Percentiles rank a stretch among this genome's conserved stretches.
phyloP scores from a whole-genome alignment of 2,888 invertebrate species.

The Himalopsyche japonica region DNA sequence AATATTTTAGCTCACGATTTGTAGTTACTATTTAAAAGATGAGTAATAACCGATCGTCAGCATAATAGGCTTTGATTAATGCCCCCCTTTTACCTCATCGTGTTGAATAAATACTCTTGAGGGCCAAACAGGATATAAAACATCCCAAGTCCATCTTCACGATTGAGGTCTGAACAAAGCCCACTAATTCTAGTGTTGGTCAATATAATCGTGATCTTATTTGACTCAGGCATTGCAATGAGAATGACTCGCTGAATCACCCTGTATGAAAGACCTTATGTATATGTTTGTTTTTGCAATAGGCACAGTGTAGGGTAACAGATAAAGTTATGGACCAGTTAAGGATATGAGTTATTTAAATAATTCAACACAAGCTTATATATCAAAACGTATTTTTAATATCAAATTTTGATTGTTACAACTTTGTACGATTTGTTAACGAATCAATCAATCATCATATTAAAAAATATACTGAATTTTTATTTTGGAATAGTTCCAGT shows the following conservation, averaged over 20 bases:
- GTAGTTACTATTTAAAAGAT: background rate
- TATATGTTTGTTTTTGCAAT: background rate
- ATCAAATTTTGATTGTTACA: too few species aligned
- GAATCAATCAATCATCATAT: too few species aligned
- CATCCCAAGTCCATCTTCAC: background rate
- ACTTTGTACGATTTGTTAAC: too few species aligned
- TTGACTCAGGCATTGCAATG: background rate
- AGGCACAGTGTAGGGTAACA: too few species aligned
- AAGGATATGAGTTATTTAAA: too few species aligned
- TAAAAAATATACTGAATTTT: too few species aligned
- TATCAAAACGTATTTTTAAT: too few species aligned
- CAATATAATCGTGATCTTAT: background rate
- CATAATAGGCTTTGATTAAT: background rate
- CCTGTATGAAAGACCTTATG: background rate
- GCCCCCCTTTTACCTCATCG: background rate
- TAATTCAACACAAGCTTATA: too few species aligned
- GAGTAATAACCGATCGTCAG: background rate
- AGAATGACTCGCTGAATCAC: background rate
- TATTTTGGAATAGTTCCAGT: too few species aligned
- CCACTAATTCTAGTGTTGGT: background rate
- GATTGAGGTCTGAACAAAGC: background rate
- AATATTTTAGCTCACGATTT: background rate
- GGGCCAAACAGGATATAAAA: background rate
- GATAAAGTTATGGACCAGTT: too few species aligned
- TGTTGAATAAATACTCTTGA: conserved; percentile 1